phyloP scores from a whole-genome alignment of 1,140 invertebrate species.

The Babylonia areolata region DNA sequence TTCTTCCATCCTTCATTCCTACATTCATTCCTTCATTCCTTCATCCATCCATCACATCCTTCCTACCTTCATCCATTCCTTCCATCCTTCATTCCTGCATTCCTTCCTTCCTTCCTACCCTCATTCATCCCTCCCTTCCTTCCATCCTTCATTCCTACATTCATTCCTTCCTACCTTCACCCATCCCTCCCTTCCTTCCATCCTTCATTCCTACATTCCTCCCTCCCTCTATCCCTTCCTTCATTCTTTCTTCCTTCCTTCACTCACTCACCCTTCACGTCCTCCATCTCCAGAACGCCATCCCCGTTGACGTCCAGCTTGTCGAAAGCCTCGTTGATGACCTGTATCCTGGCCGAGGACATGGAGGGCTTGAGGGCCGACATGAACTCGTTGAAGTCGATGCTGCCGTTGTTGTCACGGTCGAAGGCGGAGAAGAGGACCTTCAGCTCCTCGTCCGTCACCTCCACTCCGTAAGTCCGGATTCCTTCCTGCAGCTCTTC shows the following conservation, averaged over 20 bases:
- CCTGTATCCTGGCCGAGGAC: constrained; percentile 83
- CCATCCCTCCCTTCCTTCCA: background rate
- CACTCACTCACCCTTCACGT: constrained; percentile 80
- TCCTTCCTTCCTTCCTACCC: background rate
- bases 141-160: background rate
- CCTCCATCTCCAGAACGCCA: constrained; percentile 88
- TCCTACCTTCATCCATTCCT: background rate
- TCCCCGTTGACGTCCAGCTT: constrained; percentile 92
- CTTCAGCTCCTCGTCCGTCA: constrained; percentile 57
- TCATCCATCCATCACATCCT: too few relatives aligned
- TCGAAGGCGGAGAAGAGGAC: constrained; percentile 63
- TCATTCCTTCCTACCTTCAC: background rate
- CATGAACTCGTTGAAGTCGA: constrained; percentile 71
- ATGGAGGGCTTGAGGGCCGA: constrained; percentile 83
- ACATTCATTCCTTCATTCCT: too few relatives aligned
- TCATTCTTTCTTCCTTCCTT: background rate
- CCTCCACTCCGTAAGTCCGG: constrained; percentile 51
- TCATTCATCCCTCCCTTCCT: background rate
- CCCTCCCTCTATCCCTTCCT: background rate
- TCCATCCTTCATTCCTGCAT: background rate
- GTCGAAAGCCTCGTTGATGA: constrained; percentile 90
- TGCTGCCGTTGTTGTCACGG: constrained; percentile 56
- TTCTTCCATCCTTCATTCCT: too few relatives aligned
- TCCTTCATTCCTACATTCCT: background rate
- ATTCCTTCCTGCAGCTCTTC: constrained; percentile 61